A percentile compares a stretch with the other conserved stretches of the same genome.
These are phyloP conservation scores for Hymenochirus boettgeri DNA, from an alignment of 2,113 vertebrate genomes.

Conservation along the genomic window DNA sequence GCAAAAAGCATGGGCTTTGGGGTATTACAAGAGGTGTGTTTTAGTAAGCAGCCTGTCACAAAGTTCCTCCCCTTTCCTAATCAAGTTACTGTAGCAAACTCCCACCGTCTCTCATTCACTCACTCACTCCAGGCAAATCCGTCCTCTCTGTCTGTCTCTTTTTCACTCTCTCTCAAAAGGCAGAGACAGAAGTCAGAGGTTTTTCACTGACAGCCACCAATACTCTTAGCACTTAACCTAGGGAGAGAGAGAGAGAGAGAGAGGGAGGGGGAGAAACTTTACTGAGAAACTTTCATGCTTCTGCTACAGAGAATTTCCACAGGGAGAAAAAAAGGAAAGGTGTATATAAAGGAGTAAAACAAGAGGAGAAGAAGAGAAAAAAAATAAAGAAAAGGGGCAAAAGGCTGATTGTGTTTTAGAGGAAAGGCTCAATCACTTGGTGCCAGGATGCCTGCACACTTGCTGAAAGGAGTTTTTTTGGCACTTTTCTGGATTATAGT, in stretches of 20 bases:
- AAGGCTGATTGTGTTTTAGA: constrained; percentile 48
- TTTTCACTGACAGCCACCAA: constrained; percentile 74
- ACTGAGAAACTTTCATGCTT: constrained; percentile 73
- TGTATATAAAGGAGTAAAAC: constrained; percentile 44
- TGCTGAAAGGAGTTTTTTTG: constrained; percentile 71
- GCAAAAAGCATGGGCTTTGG: constrained; percentile 49
- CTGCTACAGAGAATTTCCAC: constrained; percentile 70
- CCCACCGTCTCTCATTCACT: constrained; percentile 78
- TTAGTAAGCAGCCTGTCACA: constrained; percentile 65
- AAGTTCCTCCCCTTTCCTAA: constrained; percentile 71
- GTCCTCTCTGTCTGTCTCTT: constrained; percentile 44
- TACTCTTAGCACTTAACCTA: constrained; percentile 69
- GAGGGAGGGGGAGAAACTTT: constrained; percentile 69
- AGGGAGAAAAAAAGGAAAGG: constrained; percentile 59
- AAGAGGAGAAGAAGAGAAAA: constrained; percentile 19
- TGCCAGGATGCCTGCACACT: constrained; percentile 77
- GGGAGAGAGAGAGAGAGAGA: constrained; percentile 65
- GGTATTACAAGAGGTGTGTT: constrained; percentile 67
- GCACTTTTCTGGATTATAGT: constrained; percentile 70
- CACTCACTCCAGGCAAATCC: constrained; percentile 75
- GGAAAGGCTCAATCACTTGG: constrained; percentile 63
- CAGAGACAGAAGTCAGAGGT: constrained; percentile 75
- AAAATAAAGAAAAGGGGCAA: constrained; percentile 62
- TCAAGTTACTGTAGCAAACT: constrained; percentile 62
- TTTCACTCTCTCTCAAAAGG: constrained; percentile 59